phyloP scores from a whole-genome alignment of 2,888 invertebrate species.

The Morpho helenor region DNA sequence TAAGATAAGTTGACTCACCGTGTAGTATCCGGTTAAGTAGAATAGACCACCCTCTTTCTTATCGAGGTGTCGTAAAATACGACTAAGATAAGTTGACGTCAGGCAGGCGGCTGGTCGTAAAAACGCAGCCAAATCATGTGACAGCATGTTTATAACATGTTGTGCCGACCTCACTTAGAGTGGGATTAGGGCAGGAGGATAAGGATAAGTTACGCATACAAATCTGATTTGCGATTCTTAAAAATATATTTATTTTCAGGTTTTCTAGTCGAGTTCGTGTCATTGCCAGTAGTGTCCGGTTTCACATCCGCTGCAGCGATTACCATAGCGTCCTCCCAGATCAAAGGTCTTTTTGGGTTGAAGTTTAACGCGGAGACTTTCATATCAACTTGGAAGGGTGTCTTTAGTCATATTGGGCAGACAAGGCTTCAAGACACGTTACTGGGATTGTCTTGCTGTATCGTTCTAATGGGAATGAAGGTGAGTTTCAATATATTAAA shows the following conservation, averaged over 20 bases:
- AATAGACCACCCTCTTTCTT: too few species aligned
- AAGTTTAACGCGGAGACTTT: constrained; percentile 81
- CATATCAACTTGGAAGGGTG: constrained; percentile 77
- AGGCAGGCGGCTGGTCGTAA: too few species aligned
- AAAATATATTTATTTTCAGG: constrained; percentile 64
- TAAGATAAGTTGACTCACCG: too few species aligned
- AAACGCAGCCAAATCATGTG: too few species aligned
- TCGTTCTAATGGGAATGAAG: constrained; percentile 80
- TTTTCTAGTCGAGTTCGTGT: constrained; percentile 86
- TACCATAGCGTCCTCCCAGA: constrained; percentile 86
- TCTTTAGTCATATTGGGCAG: constrained; percentile 73
- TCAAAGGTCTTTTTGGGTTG: constrained; percentile 83
- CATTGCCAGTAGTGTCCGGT: constrained; percentile 85
- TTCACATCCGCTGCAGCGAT: constrained; percentile 88
- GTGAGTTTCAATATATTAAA: constrained; percentile 50
- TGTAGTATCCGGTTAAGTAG: too few species aligned
- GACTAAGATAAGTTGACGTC: too few species aligned
- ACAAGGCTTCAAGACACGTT: constrained; percentile 80
- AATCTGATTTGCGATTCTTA: too few species aligned
- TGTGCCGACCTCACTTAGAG: too few species aligned
- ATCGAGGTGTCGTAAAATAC: too few species aligned
- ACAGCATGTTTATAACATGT: too few species aligned
- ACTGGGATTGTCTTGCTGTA: constrained; percentile 81
- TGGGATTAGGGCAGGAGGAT: too few species aligned
- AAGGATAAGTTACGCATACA: too few species aligned